Conservation (phyloP, 2,888 invertebrate species). For the Amphipyra tragopoginis region DNA sequence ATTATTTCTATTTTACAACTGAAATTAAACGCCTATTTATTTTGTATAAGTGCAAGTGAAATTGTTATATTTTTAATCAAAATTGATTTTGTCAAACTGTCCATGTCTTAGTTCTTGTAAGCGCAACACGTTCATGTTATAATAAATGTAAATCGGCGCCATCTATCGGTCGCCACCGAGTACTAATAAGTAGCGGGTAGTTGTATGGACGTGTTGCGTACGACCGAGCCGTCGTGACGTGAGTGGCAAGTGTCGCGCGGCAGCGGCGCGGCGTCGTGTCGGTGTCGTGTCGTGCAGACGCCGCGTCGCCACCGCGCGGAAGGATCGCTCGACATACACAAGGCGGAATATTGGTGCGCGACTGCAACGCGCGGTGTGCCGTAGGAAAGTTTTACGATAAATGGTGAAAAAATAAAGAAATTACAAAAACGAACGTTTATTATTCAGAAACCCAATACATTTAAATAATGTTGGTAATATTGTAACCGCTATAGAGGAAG, state of each 20-base stretch:
- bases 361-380: slow-evolving; percentile 87
- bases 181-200: slow-evolving; percentile 44
- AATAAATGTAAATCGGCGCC: slow-evolving; percentile 51
- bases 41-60: slow-evolving; percentile 71
- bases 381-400: slow-evolving; percentile 90
- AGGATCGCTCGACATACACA: slow-evolving; percentile 83
- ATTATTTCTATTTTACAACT: slow-evolving; percentile 77
- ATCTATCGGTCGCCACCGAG: slow-evolving; percentile 50
- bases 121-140: slow-evolving; percentile 67
- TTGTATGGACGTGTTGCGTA: slow-evolving; percentile 59
- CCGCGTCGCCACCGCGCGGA: slow-evolving; percentile 24
- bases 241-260: slow-evolving; percentile 45
- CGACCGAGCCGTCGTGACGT: slow-evolving; percentile 65
- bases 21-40: slow-evolving; percentile 78
- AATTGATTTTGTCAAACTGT: slow-evolving; percentile 66
- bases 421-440: slow-evolving; percentile 77
- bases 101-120: slow-evolving; percentile 74
- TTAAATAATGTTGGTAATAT: too few relatives aligned
- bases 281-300: slow-evolving; percentile 30
- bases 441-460: slow-evolving; percentile 11
- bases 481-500: too few relatives aligned
- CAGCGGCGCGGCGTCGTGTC: slow-evolving; percentile 13
- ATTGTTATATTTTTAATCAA: slow-evolving; percentile 64
- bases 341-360: slow-evolving; percentile 87
- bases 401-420: slow-evolving; percentile 90